Evolutionary conservation across 2,113 vertebrate species (phyloP).

Genomic region (Callipepla squamata): DNA sequence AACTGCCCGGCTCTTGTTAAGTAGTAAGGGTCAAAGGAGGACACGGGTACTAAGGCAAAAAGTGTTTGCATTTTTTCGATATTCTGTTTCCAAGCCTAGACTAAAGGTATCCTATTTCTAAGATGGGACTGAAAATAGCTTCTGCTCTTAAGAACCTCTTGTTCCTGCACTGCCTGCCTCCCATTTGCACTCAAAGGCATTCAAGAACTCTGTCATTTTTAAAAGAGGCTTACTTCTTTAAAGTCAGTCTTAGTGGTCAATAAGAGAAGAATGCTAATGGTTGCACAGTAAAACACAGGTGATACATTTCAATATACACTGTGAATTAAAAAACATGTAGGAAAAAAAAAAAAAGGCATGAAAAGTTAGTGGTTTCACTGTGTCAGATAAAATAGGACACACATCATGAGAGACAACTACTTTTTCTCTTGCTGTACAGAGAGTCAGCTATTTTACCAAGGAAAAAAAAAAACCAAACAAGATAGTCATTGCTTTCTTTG

Average conservation of each 20-base stretch:
- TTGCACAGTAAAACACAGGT: not conserved
- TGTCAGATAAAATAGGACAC: not conserved
- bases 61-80: not conserved
- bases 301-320: not conserved
- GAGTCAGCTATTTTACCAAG: not conserved
- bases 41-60: accelerated
- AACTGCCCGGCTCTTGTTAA: not conserved
- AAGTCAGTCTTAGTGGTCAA: accelerated
- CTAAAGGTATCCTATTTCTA: accelerated
- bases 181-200: not conserved
- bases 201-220: not conserved
- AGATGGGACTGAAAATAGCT: not conserved
- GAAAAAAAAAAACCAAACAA: not conserved
- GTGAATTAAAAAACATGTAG: not conserved
- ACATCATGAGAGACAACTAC: not conserved
- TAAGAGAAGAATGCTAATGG: not conserved
- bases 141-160: not conserved
- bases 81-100: not conserved
- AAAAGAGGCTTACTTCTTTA: not conserved
- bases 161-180: not conserved
- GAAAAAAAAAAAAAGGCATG: not conserved
- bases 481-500: not conserved
- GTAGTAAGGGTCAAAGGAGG: not conserved
- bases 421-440: not conserved
- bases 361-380: not conserved